These are phyloP conservation scores for Anolis carolinensis DNA, from an alignment of 2,113 vertebrate genomes.

Conservation along the genomic window DNA sequence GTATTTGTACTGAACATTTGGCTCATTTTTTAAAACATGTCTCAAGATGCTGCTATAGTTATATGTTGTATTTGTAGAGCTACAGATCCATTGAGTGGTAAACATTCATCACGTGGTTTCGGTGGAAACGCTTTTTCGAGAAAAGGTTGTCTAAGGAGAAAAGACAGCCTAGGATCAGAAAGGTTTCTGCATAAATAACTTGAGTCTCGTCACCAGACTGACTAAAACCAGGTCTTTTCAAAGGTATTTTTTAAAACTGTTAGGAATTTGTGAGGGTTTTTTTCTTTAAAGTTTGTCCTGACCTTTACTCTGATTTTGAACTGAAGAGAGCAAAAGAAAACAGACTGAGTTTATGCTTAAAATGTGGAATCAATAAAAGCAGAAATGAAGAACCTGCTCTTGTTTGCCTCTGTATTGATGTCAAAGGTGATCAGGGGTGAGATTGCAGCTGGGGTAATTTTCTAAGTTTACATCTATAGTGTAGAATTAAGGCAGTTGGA, in stretches of 20 bases:
- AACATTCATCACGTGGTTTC: background rate
- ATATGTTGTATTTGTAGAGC: background rate
- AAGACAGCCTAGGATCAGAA: constrained; percentile 9
- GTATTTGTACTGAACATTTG: constrained; percentile 39
- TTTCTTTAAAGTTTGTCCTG: background rate
- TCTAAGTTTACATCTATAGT: background rate
- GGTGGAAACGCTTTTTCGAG: background rate
- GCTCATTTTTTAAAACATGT: background rate
- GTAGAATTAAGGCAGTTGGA: too few relatives aligned
- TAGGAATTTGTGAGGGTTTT: background rate
- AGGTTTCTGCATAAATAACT: background rate
- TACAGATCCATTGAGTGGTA: constrained; percentile 8
- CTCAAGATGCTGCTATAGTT: constrained; percentile 23
- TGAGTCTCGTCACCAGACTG: background rate
- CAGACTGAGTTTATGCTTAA: background rate
- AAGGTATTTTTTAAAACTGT: constrained; percentile 20
- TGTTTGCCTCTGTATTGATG: background rate
- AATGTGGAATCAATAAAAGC: background rate
- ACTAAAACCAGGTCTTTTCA: constrained; percentile 20
- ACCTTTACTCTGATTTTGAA: constrained; percentile 25
- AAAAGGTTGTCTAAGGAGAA: background rate
- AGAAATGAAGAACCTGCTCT: background rate
- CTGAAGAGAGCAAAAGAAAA: background rate
- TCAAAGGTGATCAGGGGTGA: background rate
- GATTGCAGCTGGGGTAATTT: background rate